These are phyloP conservation scores for Megaleporinus macrocephalus DNA, from an alignment of 2,113 vertebrate genomes.

Conservation along the genomic window DNA sequence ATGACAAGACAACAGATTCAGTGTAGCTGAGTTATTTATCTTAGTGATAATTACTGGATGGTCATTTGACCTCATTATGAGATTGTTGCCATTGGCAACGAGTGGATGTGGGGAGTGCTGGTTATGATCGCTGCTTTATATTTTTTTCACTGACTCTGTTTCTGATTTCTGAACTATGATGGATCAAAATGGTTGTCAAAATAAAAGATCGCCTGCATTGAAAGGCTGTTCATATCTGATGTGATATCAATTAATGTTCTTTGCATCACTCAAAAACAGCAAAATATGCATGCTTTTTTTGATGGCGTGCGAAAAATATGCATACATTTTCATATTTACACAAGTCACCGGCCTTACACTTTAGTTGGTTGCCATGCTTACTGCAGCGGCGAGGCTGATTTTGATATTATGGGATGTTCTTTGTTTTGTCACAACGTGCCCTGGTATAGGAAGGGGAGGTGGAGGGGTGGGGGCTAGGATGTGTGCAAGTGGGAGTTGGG, in stretches of 20 bases:
- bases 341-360: conserved; percentile 61
- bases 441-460: conserved; percentile 70
- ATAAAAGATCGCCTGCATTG: not conserved
- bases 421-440: conserved; percentile 80
- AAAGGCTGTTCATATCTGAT: not conserved
- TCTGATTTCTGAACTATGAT: not conserved
- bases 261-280: not conserved
- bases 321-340: conserved; percentile 22
- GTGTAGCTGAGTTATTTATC: conserved; percentile 55
- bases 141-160: not conserved
- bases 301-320: not conserved
- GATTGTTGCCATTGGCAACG: conserved; percentile 69
- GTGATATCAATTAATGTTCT: not conserved
- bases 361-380: conserved; percentile 78
- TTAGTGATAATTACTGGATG: conserved; percentile 77
- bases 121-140: not conserved
- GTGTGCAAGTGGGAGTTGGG: conserved; percentile 40
- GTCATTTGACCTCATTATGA: conserved; percentile 79
- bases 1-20: not conserved
- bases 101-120: not conserved
- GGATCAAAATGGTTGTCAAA: conserved; percentile 6
- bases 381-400: conserved; percentile 61
- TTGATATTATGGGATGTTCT: conserved; percentile 79
- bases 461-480: conserved; percentile 64
- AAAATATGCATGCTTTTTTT: conserved; percentile 4